Evolutionary conservation across 2,888 invertebrate species (phyloP).

Genomic region (Gandaritis pyraliata): DNA sequence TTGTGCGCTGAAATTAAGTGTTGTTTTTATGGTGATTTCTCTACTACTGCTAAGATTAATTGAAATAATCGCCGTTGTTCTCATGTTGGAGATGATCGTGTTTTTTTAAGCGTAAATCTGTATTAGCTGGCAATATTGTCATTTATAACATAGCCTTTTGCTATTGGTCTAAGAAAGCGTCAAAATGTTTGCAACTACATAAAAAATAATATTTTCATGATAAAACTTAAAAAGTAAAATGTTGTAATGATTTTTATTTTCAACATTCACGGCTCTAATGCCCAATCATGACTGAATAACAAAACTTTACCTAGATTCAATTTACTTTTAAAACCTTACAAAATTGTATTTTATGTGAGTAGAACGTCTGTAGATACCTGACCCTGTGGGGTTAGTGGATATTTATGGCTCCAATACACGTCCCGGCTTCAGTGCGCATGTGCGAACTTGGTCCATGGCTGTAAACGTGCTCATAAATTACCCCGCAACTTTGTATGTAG

Average conservation of each 20-base stretch:
- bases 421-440: conserved; percentile 62
- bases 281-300: too few relatives aligned
- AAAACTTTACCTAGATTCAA: too few relatives aligned
- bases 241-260: too few relatives aligned
- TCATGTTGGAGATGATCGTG: conserved; percentile 41
- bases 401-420: conserved; percentile 67
- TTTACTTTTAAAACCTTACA: conserved; percentile 18
- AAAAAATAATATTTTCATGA: too few relatives aligned
- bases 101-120: conserved; percentile 7
- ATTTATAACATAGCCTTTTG: too few relatives aligned
- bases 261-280: too few relatives aligned
- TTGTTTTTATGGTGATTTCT: conserved; percentile 84
- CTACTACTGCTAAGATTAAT: conserved; percentile 82
- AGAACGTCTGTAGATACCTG: conserved; percentile 54
- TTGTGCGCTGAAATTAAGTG: conserved; percentile 83
- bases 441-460: conserved; percentile 72
- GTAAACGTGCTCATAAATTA: conserved; percentile 77
- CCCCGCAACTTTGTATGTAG: conserved; percentile 72
- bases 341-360: conserved; percentile 34
- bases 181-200: too few relatives aligned
- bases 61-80: conserved; percentile 62
- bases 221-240: too few relatives aligned
- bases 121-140: too few relatives aligned
- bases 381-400: conserved; percentile 68
- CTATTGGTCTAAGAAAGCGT: too few relatives aligned